Base-by-base conservation (phyloP, 2,113 vertebrate genomes). In the Gavialis gangeticus region DNA sequence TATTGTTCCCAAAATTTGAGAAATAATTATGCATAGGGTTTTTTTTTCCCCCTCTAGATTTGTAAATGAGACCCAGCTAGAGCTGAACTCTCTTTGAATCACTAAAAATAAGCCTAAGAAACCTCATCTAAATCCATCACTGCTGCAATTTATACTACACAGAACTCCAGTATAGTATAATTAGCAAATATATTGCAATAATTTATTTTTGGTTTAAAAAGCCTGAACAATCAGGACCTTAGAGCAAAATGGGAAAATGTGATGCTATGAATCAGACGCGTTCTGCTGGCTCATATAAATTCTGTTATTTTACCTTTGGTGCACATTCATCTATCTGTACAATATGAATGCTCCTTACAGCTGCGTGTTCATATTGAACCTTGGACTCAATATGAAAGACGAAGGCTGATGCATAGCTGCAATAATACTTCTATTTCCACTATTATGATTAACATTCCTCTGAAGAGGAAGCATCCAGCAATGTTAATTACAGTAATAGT, bases 161-260 rank as follows among this genome's bases (percentile, higher is more conserved):
- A 95, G 91, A 96, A 92, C 80, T 96, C 96, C 77, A 88, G 87
- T 78, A 84, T 93, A 89, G 92, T 97, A 95, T 95, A 98, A 98
- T 98, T 98, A 98, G 96, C 90, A 95, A 95, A 94, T 73, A 85
- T 85, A 96, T 95, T 89, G 92, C 85, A 96, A 93, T 95, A 95
- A 98, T 97, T 97, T 98, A 97, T 97, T 98, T 96, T 95, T 96
- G 89, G 88, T 92, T 97, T 96, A 83, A 98, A 95, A 97, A 96
- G 92, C 88, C 84, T 89, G 87, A 98, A 97, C 92, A 96, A 96
- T 88, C 94, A 91, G 18, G 75, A 95, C 77, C 87, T 96, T 95
- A 82, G 63, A 95, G 82, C 58, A 62, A 90, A 97, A 96, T 91
- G 79, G 84, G 73, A 85, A 96, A 96, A 96, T 66, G 82, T 86